These are phyloP conservation scores for Tokudaia muenninki DNA, from an alignment of 2,797 vertebrate species.

Conservation along the genomic window DNA sequence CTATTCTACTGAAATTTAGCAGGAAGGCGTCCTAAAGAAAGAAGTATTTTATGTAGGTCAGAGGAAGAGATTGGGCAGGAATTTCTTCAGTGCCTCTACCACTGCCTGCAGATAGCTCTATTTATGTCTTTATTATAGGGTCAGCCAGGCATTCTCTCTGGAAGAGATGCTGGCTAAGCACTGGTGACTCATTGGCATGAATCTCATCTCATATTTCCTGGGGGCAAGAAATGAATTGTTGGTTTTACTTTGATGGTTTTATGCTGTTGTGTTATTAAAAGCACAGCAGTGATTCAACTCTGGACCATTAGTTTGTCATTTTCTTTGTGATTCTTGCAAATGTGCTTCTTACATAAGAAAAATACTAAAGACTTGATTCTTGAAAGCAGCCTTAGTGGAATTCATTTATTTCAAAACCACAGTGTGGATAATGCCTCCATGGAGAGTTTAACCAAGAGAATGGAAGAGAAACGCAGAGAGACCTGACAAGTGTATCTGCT, in stretches of 20 bases:
- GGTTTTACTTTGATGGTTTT: slow-evolving; percentile 79
- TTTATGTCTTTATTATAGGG: slow-evolving; percentile 69
- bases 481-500: slow-evolving; percentile 43
- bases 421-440: slow-evolving; percentile 62
- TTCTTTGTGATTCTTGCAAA: slow-evolving; percentile 69
- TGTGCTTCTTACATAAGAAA: slow-evolving; percentile 67
- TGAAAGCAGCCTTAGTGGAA: slow-evolving; percentile 66
- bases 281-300: slow-evolving; percentile 79
- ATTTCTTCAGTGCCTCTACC: slow-evolving; percentile 63
- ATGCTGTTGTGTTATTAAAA: slow-evolving; percentile 85
- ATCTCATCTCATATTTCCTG: slow-evolving; percentile 70
- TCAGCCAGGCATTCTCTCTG: slow-evolving; percentile 46
- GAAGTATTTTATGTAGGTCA: slow-evolving; percentile 79
- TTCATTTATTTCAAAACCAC: slow-evolving; percentile 60
- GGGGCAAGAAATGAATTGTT: slow-evolving; percentile 79
- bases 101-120: slow-evolving; percentile 53
- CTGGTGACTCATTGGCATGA: slow-evolving; percentile 64
- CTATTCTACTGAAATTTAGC: slow-evolving; percentile 76
- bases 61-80: slow-evolving; percentile 43
- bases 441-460: slow-evolving; percentile 46
- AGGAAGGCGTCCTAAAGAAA: slow-evolving; percentile 72
- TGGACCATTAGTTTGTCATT: slow-evolving; percentile 74
- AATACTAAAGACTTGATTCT: slow-evolving; percentile 67
- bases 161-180: slow-evolving; percentile 78
- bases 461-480: slow-evolving; percentile 57